Conservation (phyloP, 2,888 invertebrate genomes). For the Amphipyra tragopoginis region DNA sequence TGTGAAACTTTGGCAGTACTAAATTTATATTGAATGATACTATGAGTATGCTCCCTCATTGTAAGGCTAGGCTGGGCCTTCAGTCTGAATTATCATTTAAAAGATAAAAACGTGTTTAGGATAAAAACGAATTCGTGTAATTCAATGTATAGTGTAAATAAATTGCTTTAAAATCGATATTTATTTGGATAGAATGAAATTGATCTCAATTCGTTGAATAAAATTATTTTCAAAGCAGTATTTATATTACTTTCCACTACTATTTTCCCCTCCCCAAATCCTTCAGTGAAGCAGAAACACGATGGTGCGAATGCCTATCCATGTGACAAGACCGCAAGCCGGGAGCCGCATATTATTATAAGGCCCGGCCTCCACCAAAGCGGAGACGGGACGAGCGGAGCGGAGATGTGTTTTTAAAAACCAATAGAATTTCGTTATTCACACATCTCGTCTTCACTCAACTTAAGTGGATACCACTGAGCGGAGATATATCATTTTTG, state of each 20-base stretch:
- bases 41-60: slow-evolving; percentile 1
- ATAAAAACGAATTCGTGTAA: slow-evolving; percentile 34
- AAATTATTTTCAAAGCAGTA: slow-evolving; percentile 57
- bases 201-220: slow-evolving; percentile 62
- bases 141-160: slow-evolving; percentile 60
- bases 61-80: slow-evolving; percentile 43
- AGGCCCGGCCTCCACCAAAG: no score
- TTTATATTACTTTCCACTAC: slow-evolving; percentile 12
- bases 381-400: no score
- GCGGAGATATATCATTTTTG: no score
- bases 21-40: not conserved
- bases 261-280: not conserved
- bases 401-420: no score
- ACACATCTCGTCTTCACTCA: no score
- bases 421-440: no score
- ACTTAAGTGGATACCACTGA: no score
- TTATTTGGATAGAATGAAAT: slow-evolving; percentile 53
- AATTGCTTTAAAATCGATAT: slow-evolving; percentile 42
- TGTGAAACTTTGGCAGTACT: no score
- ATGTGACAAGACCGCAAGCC: no score
- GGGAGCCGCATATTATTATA: no score
- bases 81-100: slow-evolving; percentile 17
- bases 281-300: no score
- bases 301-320: no score
- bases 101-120: slow-evolving; percentile 30